Percentiles rank a stretch among this genome's conserved stretches.
Evolutionary conservation across 2,113 vertebrate genomes (phyloP).

Genomic region (Phalacrocorax carbo): DNA sequence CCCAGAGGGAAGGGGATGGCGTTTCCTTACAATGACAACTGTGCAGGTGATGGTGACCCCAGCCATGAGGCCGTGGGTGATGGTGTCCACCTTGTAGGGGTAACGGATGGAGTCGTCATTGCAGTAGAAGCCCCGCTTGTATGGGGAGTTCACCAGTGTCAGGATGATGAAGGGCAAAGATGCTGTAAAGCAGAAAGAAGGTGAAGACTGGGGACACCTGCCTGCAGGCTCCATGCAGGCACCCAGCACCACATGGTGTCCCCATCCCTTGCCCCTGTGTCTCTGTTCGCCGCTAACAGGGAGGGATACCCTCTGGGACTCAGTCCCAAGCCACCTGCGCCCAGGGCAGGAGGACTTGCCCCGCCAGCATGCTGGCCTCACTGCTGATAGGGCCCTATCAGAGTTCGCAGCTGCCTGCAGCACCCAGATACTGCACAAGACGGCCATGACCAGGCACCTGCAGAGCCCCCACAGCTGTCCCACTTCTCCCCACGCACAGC

Average conservation of each 20-base stretch:
- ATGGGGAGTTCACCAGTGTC: constrained; percentile 83
- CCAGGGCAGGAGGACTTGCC: neutral
- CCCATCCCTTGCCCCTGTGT: fast-evolving
- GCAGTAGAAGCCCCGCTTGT: constrained; percentile 89
- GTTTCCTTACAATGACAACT: constrained; percentile 82
- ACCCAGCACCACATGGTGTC: fast-evolving
- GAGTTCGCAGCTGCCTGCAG: neutral
- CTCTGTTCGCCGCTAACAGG: neutral
- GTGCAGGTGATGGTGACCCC: constrained; percentile 88
- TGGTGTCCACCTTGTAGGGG: constrained; percentile 88
- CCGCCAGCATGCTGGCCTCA: fast-evolving
- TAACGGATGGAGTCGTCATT: constrained; percentile 88
- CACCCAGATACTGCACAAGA: neutral
- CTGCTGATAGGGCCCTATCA: neutral
- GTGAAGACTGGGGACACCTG: neutral
- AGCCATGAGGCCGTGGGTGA: constrained; percentile 89
- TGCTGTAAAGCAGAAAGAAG: constrained; percentile 68
- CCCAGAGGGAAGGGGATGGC: neutral
- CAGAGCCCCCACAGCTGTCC: fast-evolving
- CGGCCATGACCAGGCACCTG: neutral
- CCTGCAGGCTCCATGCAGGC: neutral
- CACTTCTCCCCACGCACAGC: neutral
- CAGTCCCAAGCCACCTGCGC: neutral
- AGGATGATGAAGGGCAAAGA: constrained; percentile 87
- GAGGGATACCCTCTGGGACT: neutral